phyloP scores from a whole-genome alignment of 2,113 vertebrate species.

The Orycteropus afer region DNA sequence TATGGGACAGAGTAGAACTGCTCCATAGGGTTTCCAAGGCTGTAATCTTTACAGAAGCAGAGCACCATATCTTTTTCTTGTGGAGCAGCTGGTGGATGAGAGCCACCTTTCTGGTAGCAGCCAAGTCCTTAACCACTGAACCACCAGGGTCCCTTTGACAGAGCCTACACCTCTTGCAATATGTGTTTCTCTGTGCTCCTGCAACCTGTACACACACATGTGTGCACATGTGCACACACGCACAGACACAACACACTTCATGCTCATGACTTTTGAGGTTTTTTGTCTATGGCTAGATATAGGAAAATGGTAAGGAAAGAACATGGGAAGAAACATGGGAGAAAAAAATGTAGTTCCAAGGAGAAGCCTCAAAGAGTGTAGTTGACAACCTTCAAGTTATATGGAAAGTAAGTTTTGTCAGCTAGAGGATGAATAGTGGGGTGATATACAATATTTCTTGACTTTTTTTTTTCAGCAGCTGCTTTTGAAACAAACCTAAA shows the following conservation, averaged over 20 bases:
- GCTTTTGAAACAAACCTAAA: conserved; percentile 3
- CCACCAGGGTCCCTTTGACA: too few relatives aligned
- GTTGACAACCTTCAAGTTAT: neutral
- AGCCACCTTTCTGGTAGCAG: too few relatives aligned
- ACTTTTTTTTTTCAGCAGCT: neutral
- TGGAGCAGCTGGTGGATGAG: too few relatives aligned
- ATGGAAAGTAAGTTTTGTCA: neutral
- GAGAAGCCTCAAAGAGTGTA: neutral
- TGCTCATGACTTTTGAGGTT: neutral
- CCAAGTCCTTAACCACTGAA: too few relatives aligned
- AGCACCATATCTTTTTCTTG: too few relatives aligned
- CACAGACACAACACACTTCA: neutral
- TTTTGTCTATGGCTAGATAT: neutral
- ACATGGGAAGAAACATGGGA: neutral
- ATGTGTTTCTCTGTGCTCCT: neutral
- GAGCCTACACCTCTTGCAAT: neutral
- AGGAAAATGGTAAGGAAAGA: neutral
- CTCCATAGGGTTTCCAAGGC: too few relatives aligned
- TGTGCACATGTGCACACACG: accelerated
- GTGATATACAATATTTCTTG: neutral
- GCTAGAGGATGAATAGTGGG: neutral
- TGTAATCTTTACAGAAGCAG: too few relatives aligned
- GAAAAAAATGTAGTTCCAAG: too few relatives aligned
- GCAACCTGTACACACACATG: neutral
- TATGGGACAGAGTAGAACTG: too few relatives aligned